These are phyloP conservation scores for Ceratotherium simum DNA, from an alignment of 2,113 vertebrate genomes.

Conservation along the genomic window DNA sequence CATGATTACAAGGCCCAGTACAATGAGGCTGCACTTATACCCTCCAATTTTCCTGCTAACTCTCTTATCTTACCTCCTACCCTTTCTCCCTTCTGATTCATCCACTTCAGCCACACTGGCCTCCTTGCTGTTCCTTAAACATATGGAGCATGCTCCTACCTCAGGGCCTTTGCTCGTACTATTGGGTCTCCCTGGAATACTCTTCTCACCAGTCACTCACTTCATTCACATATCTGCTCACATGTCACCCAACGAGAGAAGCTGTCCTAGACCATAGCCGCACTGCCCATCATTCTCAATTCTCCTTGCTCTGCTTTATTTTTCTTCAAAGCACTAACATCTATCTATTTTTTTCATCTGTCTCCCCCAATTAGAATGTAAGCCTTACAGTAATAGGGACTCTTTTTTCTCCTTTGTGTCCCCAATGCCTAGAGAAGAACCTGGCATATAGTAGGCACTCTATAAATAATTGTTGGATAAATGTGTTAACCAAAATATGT, in stretches of 20 bases:
- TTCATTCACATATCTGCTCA: background rate
- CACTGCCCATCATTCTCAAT: background rate
- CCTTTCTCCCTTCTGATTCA: rapidly evolving
- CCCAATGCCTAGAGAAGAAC: background rate
- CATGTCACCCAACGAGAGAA: background rate
- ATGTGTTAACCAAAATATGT: background rate
- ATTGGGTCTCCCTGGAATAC: background rate
- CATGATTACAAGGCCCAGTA: rapidly evolving
- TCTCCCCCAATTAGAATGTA: background rate
- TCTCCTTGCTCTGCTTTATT: background rate
- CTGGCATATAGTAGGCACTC: background rate
- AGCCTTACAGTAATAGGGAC: background rate
- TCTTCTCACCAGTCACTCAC: background rate
- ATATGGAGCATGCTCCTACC: background rate
- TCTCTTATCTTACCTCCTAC: background rate
- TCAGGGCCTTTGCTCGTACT: background rate
- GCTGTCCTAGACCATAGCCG: rapidly evolving
- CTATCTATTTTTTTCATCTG: background rate
- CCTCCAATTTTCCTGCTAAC: background rate
- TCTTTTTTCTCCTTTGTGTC: background rate
- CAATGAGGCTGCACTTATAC: rapidly evolving
- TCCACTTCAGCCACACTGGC: background rate
- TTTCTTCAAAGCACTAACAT: background rate
- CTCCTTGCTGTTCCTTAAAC: background rate
- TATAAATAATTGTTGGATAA: background rate